phyloP scores from a whole-genome alignment of 2,797 vertebrate genomes.

The Syndactyla subalaris region DNA sequence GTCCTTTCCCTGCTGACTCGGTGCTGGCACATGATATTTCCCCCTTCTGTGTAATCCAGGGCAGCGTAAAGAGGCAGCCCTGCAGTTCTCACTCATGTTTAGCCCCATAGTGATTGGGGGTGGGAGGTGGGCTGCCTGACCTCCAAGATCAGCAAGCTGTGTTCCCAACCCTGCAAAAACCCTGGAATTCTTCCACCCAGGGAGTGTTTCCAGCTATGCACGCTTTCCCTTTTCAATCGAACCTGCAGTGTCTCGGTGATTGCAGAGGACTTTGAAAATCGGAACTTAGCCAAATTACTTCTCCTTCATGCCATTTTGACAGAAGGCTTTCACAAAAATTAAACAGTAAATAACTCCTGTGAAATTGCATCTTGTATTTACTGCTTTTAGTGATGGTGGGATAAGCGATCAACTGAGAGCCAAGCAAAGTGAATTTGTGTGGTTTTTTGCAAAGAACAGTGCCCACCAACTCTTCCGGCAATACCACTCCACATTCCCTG shows the following conservation, averaged over 20 bases:
- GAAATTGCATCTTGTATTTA: constrained; percentile 40
- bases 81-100: background rate
- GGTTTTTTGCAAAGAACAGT: background rate
- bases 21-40: accelerated
- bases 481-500: accelerated
- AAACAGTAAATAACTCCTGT: constrained; percentile 42
- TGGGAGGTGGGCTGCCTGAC: background rate
- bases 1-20: background rate
- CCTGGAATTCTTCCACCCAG: constrained; percentile 41
- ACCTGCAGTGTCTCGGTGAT: constrained; percentile 52
- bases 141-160: background rate
- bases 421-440: background rate
- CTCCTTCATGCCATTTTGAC: constrained; percentile 45
- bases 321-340: constrained; percentile 58
- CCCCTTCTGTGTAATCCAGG: background rate
- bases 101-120: background rate
- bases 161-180: constrained; percentile 8
- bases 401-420: background rate
- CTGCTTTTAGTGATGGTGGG: background rate
- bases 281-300: constrained; percentile 10
- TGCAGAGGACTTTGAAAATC: constrained; percentile 29
- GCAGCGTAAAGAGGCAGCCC: background rate
- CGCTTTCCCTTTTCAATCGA: constrained; percentile 48
- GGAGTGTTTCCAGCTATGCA: constrained; percentile 53
- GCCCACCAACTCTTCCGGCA: background rate